A percentile compares a stretch with the other conserved stretches of the same genome.
These are phyloP conservation scores for Otolemur garnettii DNA, from an alignment of 2,113 vertebrate species.

Conservation along the genomic window DNA sequence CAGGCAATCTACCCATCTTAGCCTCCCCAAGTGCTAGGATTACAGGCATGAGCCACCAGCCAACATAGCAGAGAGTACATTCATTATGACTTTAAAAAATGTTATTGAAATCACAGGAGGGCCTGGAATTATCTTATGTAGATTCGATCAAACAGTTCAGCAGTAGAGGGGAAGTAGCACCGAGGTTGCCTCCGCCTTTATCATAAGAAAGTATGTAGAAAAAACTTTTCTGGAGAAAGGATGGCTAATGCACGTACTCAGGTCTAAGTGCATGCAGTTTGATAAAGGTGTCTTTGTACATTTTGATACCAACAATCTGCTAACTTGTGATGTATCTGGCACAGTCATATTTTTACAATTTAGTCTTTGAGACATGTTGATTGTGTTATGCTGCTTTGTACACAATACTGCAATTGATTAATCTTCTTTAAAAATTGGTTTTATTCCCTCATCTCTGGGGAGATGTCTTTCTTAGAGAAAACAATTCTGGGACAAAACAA, in stretches of 20 bases:
- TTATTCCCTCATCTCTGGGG: slow-evolving; percentile 41
- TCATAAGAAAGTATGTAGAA: not conserved
- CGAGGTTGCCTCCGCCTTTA: not conserved
- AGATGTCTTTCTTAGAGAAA: slow-evolving; percentile 57
- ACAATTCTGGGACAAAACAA: slow-evolving; percentile 61
- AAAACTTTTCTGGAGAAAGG: not conserved
- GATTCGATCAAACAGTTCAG: not conserved
- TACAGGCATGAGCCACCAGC: too few species aligned
- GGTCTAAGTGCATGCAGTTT: not conserved
- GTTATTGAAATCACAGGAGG: not conserved
- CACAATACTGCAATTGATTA: slow-evolving; percentile 9
- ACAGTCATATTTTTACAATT: not conserved
- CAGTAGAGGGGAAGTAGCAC: not conserved
- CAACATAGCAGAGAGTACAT: not conserved
- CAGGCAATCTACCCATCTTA: too few species aligned
- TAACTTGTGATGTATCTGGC: not conserved
- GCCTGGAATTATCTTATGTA: not conserved
- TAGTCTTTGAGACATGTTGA: not conserved
- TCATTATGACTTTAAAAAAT: not conserved
- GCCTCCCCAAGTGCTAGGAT: too few species aligned
- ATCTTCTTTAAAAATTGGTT: not conserved
- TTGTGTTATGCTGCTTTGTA: not conserved
- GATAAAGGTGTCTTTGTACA: not conserved
- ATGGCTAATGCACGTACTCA: not conserved
- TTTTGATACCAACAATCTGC: not conserved